Conservation (phyloP, 2,113 vertebrate species). For the Solea solea region DNA sequence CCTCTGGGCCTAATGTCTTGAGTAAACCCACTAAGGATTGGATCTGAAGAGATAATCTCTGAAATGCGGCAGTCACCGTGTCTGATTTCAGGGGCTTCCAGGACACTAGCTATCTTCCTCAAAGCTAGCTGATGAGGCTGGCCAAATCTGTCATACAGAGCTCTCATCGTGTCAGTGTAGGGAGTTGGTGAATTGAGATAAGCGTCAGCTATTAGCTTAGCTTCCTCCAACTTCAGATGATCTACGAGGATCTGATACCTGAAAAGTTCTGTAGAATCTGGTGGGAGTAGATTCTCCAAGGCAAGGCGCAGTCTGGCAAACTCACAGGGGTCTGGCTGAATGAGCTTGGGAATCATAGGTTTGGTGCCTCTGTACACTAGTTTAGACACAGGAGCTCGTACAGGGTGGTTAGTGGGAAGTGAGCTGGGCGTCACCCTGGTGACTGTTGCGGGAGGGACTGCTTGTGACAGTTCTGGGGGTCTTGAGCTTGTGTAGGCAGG, state of each 20-base stretch:
- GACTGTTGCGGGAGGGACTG: background rate
- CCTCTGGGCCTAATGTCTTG: background rate
- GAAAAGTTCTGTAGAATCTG: too few relatives aligned
- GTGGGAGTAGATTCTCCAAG: background rate
- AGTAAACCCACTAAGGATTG: conserved; percentile 1
- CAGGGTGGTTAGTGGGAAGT: background rate
- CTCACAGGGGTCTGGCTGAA: background rate
- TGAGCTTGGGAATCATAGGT: background rate
- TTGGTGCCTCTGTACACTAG: conserved; percentile 4
- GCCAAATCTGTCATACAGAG: conserved; percentile 5
- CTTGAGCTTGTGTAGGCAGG: background rate
- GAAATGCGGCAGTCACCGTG: conserved; percentile 12
- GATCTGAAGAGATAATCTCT: conserved; percentile 11
- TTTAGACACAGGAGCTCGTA: background rate
- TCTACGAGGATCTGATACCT: too few relatives aligned
- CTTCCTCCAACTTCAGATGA: conserved; percentile 4
- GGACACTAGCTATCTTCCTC: conserved; percentile 10
- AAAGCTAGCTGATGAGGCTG: conserved; percentile 16
- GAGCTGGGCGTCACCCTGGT: background rate
- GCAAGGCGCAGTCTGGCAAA: background rate
- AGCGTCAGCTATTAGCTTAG: conserved; percentile 2
- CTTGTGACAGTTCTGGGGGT: background rate
- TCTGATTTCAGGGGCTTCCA: conserved; percentile 7
- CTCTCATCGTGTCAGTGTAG: conserved; percentile 7
- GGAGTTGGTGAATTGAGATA: conserved; percentile 7